Conservation (phyloP, 2,113 vertebrate species). For the Dipodomys stephensi region DNA sequence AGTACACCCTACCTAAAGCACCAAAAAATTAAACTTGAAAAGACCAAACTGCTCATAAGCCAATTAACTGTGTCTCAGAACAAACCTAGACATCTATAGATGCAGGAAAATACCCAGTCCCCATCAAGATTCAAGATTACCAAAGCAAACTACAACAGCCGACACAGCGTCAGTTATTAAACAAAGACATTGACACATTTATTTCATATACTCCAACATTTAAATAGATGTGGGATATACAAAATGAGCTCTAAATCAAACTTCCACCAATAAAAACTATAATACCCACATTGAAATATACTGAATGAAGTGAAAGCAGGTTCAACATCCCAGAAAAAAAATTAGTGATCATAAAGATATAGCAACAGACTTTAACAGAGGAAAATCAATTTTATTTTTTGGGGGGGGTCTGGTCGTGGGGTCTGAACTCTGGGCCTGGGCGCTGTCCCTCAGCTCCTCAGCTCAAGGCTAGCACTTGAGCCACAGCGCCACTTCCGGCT, state of each 20-base stretch:
- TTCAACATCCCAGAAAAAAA: background rate
- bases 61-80: background rate
- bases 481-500: no score
- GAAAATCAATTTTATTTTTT: background rate
- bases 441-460: no score
- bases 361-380: background rate
- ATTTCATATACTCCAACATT: background rate
- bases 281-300: background rate
- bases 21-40: constrained; percentile 36
- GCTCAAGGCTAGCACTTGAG: no score
- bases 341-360: background rate
- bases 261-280: background rate
- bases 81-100: background rate
- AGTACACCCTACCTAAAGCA: background rate
- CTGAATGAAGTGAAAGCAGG: background rate
- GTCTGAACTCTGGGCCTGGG: no score
- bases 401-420: no score
- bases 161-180: background rate
- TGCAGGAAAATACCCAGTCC: background rate
- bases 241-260: background rate
- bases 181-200: background rate
- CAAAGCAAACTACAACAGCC: background rate
- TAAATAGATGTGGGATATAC: background rate
- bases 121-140: background rate
- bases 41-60: background rate